These are phyloP conservation scores for Pseudopipra pipra DNA, from an alignment of 2,113 vertebrate species.

Conservation along the genomic window DNA sequence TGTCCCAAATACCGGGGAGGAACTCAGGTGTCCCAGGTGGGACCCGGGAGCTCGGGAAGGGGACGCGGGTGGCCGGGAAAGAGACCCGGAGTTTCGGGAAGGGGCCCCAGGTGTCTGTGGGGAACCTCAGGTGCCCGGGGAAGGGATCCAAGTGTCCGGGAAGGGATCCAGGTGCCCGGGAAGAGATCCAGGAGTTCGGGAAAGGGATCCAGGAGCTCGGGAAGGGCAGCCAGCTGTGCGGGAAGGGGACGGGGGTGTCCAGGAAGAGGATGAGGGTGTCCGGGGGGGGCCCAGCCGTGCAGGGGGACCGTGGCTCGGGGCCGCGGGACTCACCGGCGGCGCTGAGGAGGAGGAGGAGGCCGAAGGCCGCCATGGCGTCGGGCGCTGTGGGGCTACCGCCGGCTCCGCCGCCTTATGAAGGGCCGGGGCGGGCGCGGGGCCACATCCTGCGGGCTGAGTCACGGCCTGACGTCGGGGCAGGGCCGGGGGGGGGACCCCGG, in stretches of 20 bases:
- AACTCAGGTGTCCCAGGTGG: neutral
- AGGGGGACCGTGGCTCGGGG: neutral
- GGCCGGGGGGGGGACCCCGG: neutral
- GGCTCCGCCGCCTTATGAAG: neutral
- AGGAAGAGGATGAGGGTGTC: neutral
- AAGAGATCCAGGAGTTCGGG: neutral
- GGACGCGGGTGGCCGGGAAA: neutral
- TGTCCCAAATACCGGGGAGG: neutral
- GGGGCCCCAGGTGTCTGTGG: neutral
- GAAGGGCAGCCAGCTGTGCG: neutral
- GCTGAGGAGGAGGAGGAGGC: neutral
- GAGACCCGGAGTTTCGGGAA: neutral
- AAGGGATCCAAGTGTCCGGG: too few species aligned
- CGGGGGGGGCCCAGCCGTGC: neutral
- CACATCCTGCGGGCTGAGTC: constrained; percentile 15
- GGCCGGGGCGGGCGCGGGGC: neutral
- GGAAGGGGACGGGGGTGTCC: neutral
- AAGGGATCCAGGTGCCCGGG: neutral
- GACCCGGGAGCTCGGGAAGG: neutral
- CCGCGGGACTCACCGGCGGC: neutral
- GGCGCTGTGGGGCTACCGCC: neutral
- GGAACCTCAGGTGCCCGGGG: neutral
- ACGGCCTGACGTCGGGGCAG: neutral
- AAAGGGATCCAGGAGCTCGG: too few species aligned
- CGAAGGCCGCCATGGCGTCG: constrained; percentile 1